Evolutionary conservation across 2,113 vertebrate genomes (phyloP), one percentile per base, ranked within the genome.

Genomic region (Ictalurus furcatus): DNA sequence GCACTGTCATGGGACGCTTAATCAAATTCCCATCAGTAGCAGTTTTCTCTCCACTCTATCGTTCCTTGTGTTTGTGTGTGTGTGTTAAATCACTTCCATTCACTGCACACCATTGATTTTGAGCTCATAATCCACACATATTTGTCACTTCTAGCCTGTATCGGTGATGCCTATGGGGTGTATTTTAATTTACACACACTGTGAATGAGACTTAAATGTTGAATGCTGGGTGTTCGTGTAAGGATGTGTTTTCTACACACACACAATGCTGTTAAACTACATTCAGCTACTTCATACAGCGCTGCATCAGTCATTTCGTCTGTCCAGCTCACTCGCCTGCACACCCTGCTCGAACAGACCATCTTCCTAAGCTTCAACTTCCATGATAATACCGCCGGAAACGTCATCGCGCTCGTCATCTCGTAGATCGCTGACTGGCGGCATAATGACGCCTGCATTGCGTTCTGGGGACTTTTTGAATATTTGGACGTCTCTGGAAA

Each of bases 11-110:
- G 85, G 0, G 48, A 40, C 40, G 59, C 71, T 78, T 88, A 69
- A 91, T 88, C 65, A 84, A 44, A 61, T 76, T 82, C 44, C 63
- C 74, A 85, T 83, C 78, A 74, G 48, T 28, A 28, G 37, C 14
- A 37, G 34, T 89, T 89, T 80, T 81, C 76, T 88, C 87, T 84
- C 48, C 44, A 37, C 30, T 86, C 67, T 74, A 7, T 59, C 44
- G 85, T 88, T 84, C 84, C 76, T 34, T 58, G 58, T 54, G 80
- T 52, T 28, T 5, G 23, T 58, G 48, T 63, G 58, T 63, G 58
- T 63, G 58, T 7, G 25, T 34, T 88, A 88, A 90, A 88, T 88
- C 90, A 90, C 83, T 90, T 82, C 76, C 79, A 84, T 85, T 87
- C 74, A 67, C 81, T 34, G 61, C 30, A 48, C 37, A 67, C 73